Percentiles rank a stretch among this genome's conserved stretches.
Evolutionary conservation across 2,888 invertebrate species (phyloP).

Genomic region (Piscicola geometra): DNA sequence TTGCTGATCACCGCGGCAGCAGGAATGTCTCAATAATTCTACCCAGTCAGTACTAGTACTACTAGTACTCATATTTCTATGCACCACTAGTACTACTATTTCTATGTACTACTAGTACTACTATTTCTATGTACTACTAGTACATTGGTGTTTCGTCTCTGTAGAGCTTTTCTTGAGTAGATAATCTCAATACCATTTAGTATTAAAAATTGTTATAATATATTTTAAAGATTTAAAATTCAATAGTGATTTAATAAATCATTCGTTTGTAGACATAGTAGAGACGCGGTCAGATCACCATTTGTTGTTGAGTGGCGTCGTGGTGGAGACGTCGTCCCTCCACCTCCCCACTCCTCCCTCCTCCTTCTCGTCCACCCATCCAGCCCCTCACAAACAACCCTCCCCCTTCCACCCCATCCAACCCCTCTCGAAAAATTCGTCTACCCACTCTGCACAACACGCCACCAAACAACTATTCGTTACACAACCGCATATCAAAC

Average conservation of each 20-base stretch:
- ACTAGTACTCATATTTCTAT: too few species aligned
- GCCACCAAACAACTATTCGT: neutral
- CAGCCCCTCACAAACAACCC: neutral
- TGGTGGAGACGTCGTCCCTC: neutral
- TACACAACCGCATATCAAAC: neutral
- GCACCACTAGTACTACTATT: too few species aligned
- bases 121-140: too few species aligned
- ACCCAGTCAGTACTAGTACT: neutral
- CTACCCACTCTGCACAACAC: neutral
- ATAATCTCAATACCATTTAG: too few species aligned
- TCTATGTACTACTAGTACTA: too few species aligned
- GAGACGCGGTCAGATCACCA: conserved; percentile 3
- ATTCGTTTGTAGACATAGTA: neutral
- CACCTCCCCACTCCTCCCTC: neutral
- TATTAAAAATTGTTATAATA: too few species aligned
- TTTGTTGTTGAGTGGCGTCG: neutral
- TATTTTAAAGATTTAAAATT: too few species aligned
- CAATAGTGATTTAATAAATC: too few species aligned
- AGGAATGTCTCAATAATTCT: neutral
- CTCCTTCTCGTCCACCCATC: too few species aligned
- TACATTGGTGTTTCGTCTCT: too few species aligned
- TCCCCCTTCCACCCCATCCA: neutral
- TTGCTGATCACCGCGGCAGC: neutral
- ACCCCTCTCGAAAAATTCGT: neutral
- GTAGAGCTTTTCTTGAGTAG: too few species aligned